Evolutionary conservation across 2,113 vertebrate species (phyloP).

Genomic region (Benitochromis conjunctus): DNA sequence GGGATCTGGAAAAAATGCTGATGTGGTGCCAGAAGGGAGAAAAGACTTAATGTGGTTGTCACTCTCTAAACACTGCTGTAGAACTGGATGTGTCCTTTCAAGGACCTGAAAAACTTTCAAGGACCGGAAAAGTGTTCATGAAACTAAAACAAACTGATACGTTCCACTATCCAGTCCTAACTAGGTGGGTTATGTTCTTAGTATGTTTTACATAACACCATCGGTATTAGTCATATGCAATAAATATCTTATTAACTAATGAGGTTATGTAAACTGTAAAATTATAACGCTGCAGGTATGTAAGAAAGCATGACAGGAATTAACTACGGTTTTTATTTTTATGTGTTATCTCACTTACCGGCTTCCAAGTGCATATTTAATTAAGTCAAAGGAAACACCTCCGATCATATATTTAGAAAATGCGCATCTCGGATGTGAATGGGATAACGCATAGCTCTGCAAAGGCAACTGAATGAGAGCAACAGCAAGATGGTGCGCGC

Average conservation of each 20-base stretch:
- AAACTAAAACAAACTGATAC: not conserved
- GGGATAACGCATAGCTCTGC: conserved; percentile 26
- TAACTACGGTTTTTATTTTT: not conserved
- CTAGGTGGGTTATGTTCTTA: not conserved
- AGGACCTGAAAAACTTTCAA: not conserved
- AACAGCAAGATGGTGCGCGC: conserved; percentile 43
- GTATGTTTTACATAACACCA: not conserved
- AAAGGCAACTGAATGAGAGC: conserved; percentile 42
- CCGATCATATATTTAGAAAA: not conserved
- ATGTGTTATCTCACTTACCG: not conserved
- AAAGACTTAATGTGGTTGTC: not conserved
- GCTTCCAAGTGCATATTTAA: not conserved
- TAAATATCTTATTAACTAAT: not conserved
- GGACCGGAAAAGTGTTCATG: not conserved
- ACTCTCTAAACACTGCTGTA: not conserved
- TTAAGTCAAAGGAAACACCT: not conserved
- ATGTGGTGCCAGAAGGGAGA: not conserved
- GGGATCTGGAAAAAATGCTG: not conserved
- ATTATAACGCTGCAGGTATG: not conserved
- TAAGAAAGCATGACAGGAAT: not conserved
- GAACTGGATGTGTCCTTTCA: not conserved
- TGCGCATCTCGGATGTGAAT: conserved; percentile 26
- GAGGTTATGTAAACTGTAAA: not conserved
- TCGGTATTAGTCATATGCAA: not conserved
- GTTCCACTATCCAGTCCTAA: not conserved